Conservation (phyloP, 1,140 invertebrate species). For the Caenorhabditis briggsae region DNA sequence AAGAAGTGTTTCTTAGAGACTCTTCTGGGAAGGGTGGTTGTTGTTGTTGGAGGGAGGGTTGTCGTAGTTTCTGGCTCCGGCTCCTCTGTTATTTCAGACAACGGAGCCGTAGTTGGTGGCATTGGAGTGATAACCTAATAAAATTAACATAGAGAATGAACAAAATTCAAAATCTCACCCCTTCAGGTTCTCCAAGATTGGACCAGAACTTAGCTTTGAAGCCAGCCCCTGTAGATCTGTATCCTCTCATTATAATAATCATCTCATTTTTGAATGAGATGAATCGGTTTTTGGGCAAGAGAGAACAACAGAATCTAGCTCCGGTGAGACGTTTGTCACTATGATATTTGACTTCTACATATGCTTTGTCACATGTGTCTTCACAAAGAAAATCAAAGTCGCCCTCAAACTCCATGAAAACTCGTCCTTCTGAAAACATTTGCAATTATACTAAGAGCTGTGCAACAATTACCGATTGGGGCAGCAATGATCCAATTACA, state of each 20-base stretch:
- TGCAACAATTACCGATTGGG: conserved; percentile 51
- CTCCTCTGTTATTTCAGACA: background rate
- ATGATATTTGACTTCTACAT: conserved; percentile 73
- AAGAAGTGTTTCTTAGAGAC: conserved; percentile 18
- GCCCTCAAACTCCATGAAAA: conserved; percentile 73
- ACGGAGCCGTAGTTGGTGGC: conserved; percentile 26
- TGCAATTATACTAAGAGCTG: background rate
- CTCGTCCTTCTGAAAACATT: conserved; percentile 62
- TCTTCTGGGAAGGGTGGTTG: background rate
- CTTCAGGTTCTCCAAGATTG: conserved; percentile 52
- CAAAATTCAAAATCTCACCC: background rate
- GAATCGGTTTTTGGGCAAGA: conserved; percentile 67
- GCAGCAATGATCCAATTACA: conserved; percentile 74
- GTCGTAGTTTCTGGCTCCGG: background rate
- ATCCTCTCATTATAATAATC: conserved; percentile 72
- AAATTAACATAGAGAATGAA: background rate
- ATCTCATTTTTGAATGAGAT: conserved; percentile 70
- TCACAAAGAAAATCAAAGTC: conserved; percentile 74
- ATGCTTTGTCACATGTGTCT: conserved; percentile 76
- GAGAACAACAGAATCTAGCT: conserved; percentile 73
- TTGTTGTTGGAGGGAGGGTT: background rate
- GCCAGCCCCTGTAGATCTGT: conserved; percentile 64
- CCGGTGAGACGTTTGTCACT: conserved; percentile 60
- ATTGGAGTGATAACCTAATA: conserved; percentile 15
- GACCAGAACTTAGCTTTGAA: conserved; percentile 71